phyloP scores from a whole-genome alignment of 2,797 vertebrate species.

The Lacerta viridis region DNA sequence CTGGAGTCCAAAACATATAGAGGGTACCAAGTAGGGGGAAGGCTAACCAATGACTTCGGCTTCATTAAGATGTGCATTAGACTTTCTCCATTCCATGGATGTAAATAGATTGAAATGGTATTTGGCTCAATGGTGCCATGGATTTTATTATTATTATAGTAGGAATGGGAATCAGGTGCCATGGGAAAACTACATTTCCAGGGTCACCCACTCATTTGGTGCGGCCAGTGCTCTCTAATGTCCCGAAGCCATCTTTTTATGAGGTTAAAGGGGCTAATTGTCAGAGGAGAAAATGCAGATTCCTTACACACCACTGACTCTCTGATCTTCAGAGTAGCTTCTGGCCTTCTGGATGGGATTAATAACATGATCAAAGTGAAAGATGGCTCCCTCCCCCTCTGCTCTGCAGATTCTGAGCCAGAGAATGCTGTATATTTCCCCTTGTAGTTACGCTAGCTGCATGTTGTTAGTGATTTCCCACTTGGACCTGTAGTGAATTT shows the following conservation, averaged over 20 bases:
- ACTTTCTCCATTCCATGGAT: neutral
- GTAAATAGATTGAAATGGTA: neutral
- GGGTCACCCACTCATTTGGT: too few relatives aligned
- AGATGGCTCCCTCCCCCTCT: neutral
- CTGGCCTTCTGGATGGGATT: constrained; percentile 24
- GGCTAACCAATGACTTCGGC: neutral
- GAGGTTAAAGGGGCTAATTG: neutral
- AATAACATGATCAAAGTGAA: constrained; percentile 22
- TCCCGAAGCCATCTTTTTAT: neutral
- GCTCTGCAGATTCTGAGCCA: neutral
- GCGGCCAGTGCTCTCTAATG: neutral
- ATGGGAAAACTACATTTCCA: neutral
- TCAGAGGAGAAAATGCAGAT: neutral
- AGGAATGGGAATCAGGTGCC: neutral
- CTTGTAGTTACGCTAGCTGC: neutral
- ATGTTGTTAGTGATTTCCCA: constrained; percentile 20
- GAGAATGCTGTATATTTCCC: neutral
- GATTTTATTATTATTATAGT: neutral
- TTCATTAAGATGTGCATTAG: neutral
- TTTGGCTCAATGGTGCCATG: neutral
- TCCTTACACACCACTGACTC: neutral
- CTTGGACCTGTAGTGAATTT: constrained; percentile 6
- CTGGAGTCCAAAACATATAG: neutral
- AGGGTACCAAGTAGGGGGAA: neutral
- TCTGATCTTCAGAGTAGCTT: constrained; percentile 7